Evolutionary conservation across 1,140 invertebrate genomes (phyloP).

Genomic region (Piezodorus guildinii): DNA sequence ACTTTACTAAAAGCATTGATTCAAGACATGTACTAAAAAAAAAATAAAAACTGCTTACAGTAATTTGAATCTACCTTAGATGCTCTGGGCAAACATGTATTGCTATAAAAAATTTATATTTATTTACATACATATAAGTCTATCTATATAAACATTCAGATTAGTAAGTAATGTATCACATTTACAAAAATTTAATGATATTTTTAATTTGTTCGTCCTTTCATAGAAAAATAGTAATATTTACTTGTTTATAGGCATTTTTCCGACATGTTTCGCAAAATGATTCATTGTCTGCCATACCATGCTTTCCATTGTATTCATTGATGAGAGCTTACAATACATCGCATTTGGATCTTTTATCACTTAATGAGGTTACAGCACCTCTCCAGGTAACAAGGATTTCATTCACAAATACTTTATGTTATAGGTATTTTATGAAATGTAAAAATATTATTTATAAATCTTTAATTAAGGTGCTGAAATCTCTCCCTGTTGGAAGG

Average conservation of each 20-base stretch:
- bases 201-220: no score
- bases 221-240: no score
- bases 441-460: neutral
- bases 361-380: constrained; percentile 51
- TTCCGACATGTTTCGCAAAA: constrained; percentile 34
- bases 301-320: constrained; percentile 74
- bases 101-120: no score
- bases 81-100: no score
- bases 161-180: no score
- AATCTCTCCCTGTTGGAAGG: neutral
- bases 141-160: no score
- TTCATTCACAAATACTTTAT: neutral
- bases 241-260: neutral
- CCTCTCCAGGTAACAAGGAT: constrained; percentile 38
- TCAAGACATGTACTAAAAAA: no score
- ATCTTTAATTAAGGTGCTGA: neutral
- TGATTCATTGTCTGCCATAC: constrained; percentile 48
- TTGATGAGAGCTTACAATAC: constrained; percentile 62
- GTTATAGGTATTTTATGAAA: neutral
- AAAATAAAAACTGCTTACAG: no score
- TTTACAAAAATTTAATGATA: no score
- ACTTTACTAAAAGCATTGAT: no score
- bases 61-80: no score
- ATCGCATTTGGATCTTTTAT: constrained; percentile 55
- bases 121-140: no score